Evolutionary conservation across 2,797 vertebrate genomes (phyloP), one percentile per base, ranked within the genome.

Genomic region (Diplodus sargus): DNA sequence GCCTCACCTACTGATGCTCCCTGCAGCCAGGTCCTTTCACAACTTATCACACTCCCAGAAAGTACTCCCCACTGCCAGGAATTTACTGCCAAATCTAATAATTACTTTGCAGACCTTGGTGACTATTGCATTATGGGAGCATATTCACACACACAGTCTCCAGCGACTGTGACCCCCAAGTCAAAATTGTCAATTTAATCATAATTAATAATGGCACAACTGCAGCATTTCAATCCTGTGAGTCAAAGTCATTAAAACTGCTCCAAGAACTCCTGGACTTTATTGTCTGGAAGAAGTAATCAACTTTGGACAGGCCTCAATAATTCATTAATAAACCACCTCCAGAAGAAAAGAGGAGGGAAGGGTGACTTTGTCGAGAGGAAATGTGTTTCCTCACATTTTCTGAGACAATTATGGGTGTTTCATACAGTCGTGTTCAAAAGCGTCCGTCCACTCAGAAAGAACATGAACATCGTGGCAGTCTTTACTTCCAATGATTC

Each of bases 121-220:
- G 76, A 83, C 84, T 76, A 68, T 69, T 85, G 81, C 78, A 80
- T 90, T 82, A 87, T 70, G 81, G 83, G 69, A 83, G 66, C 52
- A 53, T 65, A 83, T 82, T 88, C 82, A 70, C 70, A 85, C 51
- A 53, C 49, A 80, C 22, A 57, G 60, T 73, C 89, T 88, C 76
- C 76, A 65, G 79, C 75, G 77, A 87, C 80, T 65, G 76, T 85
- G 83, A 89, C 87, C 81, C 80, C 17, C 28, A 1, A 88, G 89
- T 85, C 82, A 90, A 89, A 92, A 93, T 85, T 90, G 87, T 91
- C 78, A 90, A 74, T 91, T 91, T 89, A 92, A 92, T 92, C 87
- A 90, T 92, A 91, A 93, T 93, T 92, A 93, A 92, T 87, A 90
- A 85, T 82, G 78, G 75, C 81, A 83, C 76, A 20, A 49, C 84